Base-by-base conservation (phyloP, 2,113 vertebrate genomes). In the Albula goreensis region DNA sequence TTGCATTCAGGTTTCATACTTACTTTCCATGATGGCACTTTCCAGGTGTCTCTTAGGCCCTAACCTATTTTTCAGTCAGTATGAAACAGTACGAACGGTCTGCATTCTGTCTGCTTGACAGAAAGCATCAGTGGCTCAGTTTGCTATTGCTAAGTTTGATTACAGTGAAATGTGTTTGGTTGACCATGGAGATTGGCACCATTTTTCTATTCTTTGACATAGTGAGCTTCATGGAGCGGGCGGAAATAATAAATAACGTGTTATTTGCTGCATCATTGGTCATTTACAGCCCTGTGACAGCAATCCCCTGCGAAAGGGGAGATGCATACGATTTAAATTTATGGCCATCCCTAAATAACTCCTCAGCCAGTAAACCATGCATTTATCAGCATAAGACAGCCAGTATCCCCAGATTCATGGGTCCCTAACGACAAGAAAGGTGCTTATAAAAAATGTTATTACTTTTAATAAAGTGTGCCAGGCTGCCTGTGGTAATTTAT, bases 291-390 rank as follows among this genome's bases (percentile, higher is more conserved):
- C 91, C 93, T 94, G 93, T 94, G 95, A 90, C 92, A 94, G 94
- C 94, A 95, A 88, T 95, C 95, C 95, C 94, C 95, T 92, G 93
- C 92, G 94, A 93, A 84, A 92, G 70, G 90, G 94, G 96, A 96
- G 96, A 96, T 97, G 96, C 96, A 96, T 97, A 95, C 96, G 96
- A 96, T 96, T 96, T 96, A 97, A 97, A 97, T 97, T 97, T 96
- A 97, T 97, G 96, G 96, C 95, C 94, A 93, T 95, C 94, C 95
- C 96, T 97, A 97, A 96, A 96, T 97, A 96, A 97, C 96, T 96
- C 96, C 96, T 96, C 95, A 93, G 96, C 96, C 96, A 95, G 96
- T 96, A 96, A 96, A 96, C 95, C 95, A 96, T 93, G 95, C 96
- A 97, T 97, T 96, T 96, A 97, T 97, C 96, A 96, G 96, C 89